Percentiles rank a stretch among this genome's conserved stretches.
Evolutionary conservation across 2,113 vertebrate species (phyloP).

Genomic region (Campylorhamphus procurvoides): DNA sequence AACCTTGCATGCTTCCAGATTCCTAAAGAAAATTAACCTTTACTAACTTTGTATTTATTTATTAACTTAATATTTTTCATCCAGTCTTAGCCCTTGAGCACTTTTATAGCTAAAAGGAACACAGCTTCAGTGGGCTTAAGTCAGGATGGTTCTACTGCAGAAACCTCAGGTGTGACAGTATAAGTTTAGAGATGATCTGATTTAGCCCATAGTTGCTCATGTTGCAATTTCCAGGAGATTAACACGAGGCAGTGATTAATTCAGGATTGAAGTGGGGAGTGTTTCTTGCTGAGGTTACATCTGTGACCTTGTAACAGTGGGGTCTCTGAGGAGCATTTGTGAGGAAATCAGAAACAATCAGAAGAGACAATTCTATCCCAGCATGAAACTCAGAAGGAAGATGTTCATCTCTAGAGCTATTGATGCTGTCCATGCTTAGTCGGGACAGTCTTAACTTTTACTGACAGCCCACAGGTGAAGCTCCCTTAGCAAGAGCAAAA

Average conservation of each 20-base stretch:
- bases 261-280: neutral
- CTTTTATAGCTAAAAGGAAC: neutral
- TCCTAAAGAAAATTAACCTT: neutral
- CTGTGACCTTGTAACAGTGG: neutral
- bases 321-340: neutral
- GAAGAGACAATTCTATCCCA: neutral
- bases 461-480: neutral
- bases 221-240: neutral
- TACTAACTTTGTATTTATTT: no score
- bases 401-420: neutral
- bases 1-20: neutral
- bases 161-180: neutral
- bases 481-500: neutral
- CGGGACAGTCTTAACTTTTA: neutral
- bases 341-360: neutral
- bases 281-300: neutral
- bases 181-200: neutral
- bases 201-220: neutral
- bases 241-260: neutral
- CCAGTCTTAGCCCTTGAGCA: neutral
- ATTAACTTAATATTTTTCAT: neutral
- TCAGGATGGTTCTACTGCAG: neutral
- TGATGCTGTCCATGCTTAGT: neutral
- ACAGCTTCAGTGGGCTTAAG: neutral
- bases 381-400: neutral